phyloP scores from a whole-genome alignment of 2,113 vertebrate genomes.

The Trichechus manatus region DNA sequence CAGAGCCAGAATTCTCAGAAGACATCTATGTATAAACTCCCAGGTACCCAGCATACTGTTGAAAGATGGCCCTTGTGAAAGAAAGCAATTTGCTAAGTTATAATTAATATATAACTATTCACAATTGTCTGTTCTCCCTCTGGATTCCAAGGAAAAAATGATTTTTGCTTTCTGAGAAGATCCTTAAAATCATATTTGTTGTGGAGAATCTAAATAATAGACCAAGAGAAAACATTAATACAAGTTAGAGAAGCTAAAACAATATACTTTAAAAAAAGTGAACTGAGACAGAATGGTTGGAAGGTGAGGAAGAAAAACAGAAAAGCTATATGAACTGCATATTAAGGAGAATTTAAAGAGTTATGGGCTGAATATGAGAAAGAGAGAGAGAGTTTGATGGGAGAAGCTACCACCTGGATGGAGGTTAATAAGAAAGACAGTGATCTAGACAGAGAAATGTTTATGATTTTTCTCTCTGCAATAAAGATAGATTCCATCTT shows the following conservation, averaged over 20 bases:
- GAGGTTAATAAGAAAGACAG: background rate
- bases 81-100: background rate
- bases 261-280: background rate
- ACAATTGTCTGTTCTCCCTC: background rate
- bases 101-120: background rate
- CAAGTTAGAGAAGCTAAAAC: background rate
- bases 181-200: background rate
- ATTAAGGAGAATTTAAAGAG: background rate
- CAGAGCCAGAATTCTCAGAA: background rate
- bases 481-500: background rate
- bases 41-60: background rate
- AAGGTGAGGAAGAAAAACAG: background rate
- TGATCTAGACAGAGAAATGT: background rate
- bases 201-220: background rate
- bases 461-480: background rate
- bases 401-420: background rate
- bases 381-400: background rate
- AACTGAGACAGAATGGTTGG: background rate
- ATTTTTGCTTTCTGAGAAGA: background rate
- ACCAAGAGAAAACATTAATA: background rate
- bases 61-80: background rate
- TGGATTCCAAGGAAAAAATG: background rate
- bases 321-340: background rate
- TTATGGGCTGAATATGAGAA: background rate
- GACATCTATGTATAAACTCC: background rate